Base-by-base conservation (phyloP, 1,140 invertebrate species). In the Ericerus pela region DNA sequence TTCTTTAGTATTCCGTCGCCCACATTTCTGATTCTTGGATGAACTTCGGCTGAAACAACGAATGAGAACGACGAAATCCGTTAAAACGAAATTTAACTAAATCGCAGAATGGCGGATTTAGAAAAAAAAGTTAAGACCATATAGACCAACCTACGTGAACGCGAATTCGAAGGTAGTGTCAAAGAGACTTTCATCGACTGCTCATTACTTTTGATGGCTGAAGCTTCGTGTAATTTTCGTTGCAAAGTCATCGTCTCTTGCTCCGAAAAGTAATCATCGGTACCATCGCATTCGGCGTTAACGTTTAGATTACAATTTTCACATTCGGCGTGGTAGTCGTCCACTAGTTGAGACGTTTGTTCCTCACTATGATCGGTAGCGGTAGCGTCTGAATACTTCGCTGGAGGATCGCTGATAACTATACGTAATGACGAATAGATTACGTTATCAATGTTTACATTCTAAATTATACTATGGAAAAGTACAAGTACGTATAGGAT, bases 271-370 rank as follows among this genome's bases (percentile, higher is more conserved):
- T 47, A 47, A 10, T 47, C 41, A 3, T 47, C 41, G 41, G 14
- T 3, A 22, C 2, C 41, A 22, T 47, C 41, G 14, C 41, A 47
- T 22, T 47, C 41, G 11, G 10, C 16, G 10, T 47, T 47, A 10
- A 47, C 41, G 41, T 47, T 47, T 20, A 47, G 26, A 47, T 47
- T 47, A 47, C 41, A 47, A 47, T 47, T 47, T 24, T 47, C 41
- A 47, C 41, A 47, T 47, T 47, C 41, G 14, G 41, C 41, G 16
- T 47, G 41, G 14, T 47, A 47, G 14, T 47, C 41, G 2, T 47
- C 41, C 10, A 47, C 41, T 4, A 47, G 20, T 24, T 47, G 41
- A 20, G 41, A 4, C 8, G 8, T 47, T n/a, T n/a, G n/a, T n/a
- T n/a, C n/a, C n/a, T n/a, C n/a, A n/a, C n/a, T n/a, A n/a, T n/a